Base-by-base conservation (phyloP, 1,140 invertebrate genomes). In the Heliothis subflexa region DNA sequence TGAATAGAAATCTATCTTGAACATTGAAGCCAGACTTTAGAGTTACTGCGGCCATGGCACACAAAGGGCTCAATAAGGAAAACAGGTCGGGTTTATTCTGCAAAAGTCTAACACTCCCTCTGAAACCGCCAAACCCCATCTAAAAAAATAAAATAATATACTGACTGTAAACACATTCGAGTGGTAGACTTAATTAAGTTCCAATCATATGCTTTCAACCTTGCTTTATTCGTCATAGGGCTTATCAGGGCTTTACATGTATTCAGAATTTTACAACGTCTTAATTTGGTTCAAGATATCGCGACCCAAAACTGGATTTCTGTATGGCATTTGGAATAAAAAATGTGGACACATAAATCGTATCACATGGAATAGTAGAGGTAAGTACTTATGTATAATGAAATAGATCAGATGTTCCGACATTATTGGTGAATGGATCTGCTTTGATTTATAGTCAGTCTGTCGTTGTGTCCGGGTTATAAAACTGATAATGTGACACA, bases 351-450 rank as follows among this genome's bases (percentile, higher is more conserved):
- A 11, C 33, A 45, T 64, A 64, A 64, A 64, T 64, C 61, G 40
- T 45, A n/a, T 33, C 14, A 55, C 4, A 10, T 21, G 16, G 54
- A 55, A 18, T 18, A 18, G 54, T 55, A 40, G n/a, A 40, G 52
- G n/a, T n/a, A n/a, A n/a, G n/a, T n/a, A n/a, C n/a, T n/a, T 28
- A 62, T 62, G 13, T 10, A 45, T 64, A 64, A 64, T 64, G 14
- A 64, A 45, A 64, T 64, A 64, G 61, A 64, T 64, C 61, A 45
- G 61, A 62, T 64, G 16, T 45, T 64, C n/a, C n/a, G 25, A 16
- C 33, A 64, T 3, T 33, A 14, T 61, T 13, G 57, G 14, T 28
- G 25, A 12, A 14, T 45, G 14, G 40, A 45, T 45, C 14, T 18
- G 5, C 7, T 25, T 45, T 64, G 61, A 64, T 64, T 45, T 64